phyloP scores from a whole-genome alignment of 2,797 vertebrate species.

The Sus cebifrons region DNA sequence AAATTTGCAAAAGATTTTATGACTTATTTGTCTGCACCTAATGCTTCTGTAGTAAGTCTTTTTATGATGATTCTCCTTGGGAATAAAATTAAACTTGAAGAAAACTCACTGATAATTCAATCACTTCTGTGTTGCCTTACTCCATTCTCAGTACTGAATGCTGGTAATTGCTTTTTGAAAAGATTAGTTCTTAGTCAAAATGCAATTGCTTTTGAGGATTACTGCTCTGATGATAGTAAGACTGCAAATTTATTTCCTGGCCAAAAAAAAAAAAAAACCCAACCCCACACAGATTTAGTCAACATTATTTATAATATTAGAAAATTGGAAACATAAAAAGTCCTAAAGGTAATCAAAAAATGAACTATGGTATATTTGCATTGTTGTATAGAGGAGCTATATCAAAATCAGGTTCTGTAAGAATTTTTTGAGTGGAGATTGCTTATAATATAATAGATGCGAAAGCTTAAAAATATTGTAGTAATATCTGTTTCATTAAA shows the following conservation, averaged over 20 bases:
- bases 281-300: background rate
- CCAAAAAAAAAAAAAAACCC: background rate
- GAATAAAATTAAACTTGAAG: conserved; percentile 56
- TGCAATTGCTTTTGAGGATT: conserved; percentile 2
- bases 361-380: background rate
- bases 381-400: background rate
- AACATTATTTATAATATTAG: background rate
- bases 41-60: conserved; percentile 96
- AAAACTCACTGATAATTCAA: conserved; percentile 22
- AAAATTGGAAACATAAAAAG: conserved; percentile 30
- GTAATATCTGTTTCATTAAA: conserved; percentile 33
- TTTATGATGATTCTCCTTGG: conserved; percentile 60
- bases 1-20: conserved; percentile 97
- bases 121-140: background rate
- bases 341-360: background rate
- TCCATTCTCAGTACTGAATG: conserved; percentile 1
- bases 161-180: background rate
- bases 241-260: conserved; percentile 50
- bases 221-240: background rate
- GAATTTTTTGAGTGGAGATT: conserved; percentile 40
- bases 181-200: conserved; percentile 7
- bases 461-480: background rate
- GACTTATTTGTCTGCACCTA: conserved; percentile 95
- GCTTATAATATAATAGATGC: conserved; percentile 27
- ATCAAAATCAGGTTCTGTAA: background rate